Percentiles rank a stretch among this genome's conserved stretches.
Evolutionary conservation across 2,888 invertebrate genomes (phyloP).

Genomic region (Andrena chrysosceles): DNA sequence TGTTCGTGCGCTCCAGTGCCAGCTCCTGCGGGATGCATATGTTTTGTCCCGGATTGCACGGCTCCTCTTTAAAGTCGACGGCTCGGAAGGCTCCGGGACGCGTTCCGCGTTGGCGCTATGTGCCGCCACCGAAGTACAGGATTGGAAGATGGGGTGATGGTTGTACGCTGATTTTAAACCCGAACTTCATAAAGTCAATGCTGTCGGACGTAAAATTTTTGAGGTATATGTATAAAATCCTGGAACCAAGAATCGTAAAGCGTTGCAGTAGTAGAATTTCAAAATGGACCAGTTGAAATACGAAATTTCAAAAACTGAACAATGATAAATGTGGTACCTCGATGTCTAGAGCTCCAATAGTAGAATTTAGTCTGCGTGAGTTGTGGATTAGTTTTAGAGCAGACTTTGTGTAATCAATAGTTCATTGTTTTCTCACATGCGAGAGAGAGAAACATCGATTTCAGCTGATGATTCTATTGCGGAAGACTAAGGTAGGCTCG

Average conservation of each 20-base stretch:
- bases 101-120: not conserved
- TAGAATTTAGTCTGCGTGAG: not conserved
- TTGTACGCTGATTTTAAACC: too few species aligned
- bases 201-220: too few species aligned
- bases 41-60: slow-evolving; percentile 64
- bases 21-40: slow-evolving; percentile 55
- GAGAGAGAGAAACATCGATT: not conserved
- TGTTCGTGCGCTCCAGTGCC: slow-evolving; percentile 62
- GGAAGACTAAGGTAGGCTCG: slow-evolving; percentile 39
- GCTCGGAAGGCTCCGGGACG: slow-evolving; percentile 2
- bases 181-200: too few species aligned
- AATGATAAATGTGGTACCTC: slow-evolving; percentile 7
- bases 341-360: not conserved
- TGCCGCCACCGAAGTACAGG: not conserved
- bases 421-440: not conserved
- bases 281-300: not conserved
- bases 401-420: not conserved
- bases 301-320: not conserved
- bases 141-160: too few species aligned
- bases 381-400: not conserved
- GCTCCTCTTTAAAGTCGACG: slow-evolving; percentile 44
- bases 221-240: not conserved
- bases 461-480: not conserved
- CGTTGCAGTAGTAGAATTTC: not conserved
- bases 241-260: slow-evolving; percentile 4